Evolutionary conservation across 2,797 vertebrate genomes (phyloP).

Genomic region (Hyperoplus lanceolatus): DNA sequence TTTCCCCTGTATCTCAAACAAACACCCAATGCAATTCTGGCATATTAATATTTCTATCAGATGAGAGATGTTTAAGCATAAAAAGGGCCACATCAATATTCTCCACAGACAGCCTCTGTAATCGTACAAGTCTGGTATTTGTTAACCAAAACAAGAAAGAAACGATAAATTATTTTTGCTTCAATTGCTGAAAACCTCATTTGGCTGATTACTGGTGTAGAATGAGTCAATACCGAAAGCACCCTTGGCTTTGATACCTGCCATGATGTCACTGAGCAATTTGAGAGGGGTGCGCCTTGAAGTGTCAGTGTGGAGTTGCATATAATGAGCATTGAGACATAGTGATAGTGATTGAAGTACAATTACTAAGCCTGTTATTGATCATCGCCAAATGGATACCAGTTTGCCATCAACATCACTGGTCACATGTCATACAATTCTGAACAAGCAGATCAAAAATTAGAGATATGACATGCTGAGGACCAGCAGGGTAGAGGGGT

Average conservation of each 20-base stretch:
- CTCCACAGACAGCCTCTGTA: slow-evolving; percentile 31
- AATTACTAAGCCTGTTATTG: slow-evolving; percentile 51
- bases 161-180: slow-evolving; percentile 46
- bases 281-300: slow-evolving; percentile 54
- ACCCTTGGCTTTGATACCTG: slow-evolving; percentile 54
- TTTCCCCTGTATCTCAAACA: too few relatives aligned
- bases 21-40: neutral
- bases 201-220: slow-evolving; percentile 59
- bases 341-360: slow-evolving; percentile 34
- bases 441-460: slow-evolving; percentile 29
- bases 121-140: slow-evolving; percentile 29
- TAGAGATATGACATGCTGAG: slow-evolving; percentile 1
- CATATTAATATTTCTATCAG: slow-evolving; percentile 23
- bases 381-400: slow-evolving; percentile 52
- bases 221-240: slow-evolving; percentile 62
- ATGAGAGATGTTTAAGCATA: slow-evolving; percentile 29
- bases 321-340: slow-evolving; percentile 54
- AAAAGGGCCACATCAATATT: slow-evolving; percentile 40
- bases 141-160: neutral
- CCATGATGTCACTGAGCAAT: slow-evolving; percentile 41
- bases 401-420: slow-evolving; percentile 53
- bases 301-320: slow-evolving; percentile 41
- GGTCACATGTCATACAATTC: slow-evolving; percentile 17
- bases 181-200: slow-evolving; percentile 57
- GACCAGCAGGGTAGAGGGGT: neutral